Evolutionary conservation across 1,140 invertebrate genomes (phyloP).

Genomic region (Lordiphosa clarofinis): DNA sequence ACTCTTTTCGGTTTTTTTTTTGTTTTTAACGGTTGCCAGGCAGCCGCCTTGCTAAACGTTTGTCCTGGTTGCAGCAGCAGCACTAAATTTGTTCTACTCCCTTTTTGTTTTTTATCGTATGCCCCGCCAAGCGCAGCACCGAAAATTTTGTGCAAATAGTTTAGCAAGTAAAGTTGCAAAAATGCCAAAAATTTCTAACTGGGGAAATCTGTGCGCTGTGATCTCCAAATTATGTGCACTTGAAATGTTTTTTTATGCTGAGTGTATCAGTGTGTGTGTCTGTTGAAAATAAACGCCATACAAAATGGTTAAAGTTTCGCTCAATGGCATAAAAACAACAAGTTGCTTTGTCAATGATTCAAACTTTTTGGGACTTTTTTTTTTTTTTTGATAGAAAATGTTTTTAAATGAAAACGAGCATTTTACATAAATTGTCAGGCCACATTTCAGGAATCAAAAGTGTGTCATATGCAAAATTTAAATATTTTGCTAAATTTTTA

Average conservation of each 20-base stretch:
- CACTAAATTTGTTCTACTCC: background rate
- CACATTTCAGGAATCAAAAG: no score
- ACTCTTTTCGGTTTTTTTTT: slow-evolving; percentile 18
- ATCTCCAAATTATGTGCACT: slow-evolving; percentile 67
- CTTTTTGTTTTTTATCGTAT: slow-evolving; percentile 19
- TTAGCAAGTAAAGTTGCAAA: slow-evolving; percentile 70
- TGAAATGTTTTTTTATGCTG: slow-evolving; percentile 38
- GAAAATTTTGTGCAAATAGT: slow-evolving; percentile 63
- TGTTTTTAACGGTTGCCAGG: slow-evolving; percentile 35
- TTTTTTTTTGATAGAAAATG: background rate
- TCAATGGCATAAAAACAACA: slow-evolving; percentile 42
- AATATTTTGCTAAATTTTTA: no score
- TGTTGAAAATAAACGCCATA: slow-evolving; percentile 56
- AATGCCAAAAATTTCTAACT: slow-evolving; percentile 54
- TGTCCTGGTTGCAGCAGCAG: background rate
- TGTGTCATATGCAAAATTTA: no score
- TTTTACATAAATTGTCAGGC: background rate
- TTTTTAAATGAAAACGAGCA: background rate
- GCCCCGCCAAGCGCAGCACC: slow-evolving; percentile 38
- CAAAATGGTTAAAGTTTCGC: slow-evolving; percentile 49
- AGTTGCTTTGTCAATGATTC: slow-evolving; percentile 45
- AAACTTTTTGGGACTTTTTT: background rate
- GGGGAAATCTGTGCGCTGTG: slow-evolving; percentile 49
- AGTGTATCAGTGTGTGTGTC: slow-evolving; percentile 8
- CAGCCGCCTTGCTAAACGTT: slow-evolving; percentile 6